These are phyloP conservation scores for Henicopernis longicauda DNA, from an alignment of 2,113 vertebrate species.

Conservation along the genomic window DNA sequence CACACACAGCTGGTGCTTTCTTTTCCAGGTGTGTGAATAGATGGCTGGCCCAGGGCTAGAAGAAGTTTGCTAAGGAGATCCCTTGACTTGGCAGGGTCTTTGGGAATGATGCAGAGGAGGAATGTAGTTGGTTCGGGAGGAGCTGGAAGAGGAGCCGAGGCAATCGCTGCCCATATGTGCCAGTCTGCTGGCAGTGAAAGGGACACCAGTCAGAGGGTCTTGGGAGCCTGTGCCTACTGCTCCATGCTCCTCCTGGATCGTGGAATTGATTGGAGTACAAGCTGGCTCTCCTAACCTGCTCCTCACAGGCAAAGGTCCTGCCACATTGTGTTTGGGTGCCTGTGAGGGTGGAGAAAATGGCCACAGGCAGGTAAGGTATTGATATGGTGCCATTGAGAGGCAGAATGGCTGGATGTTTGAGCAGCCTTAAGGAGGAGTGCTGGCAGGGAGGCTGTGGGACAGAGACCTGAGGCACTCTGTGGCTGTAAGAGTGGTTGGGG, in stretches of 20 bases:
- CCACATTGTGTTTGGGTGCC: background rate
- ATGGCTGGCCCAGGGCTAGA: background rate
- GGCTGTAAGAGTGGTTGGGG: background rate
- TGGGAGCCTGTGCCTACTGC: background rate
- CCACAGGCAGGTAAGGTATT: background rate
- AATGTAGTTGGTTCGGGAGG: background rate
- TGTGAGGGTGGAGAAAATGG: background rate
- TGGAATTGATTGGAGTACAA: background rate
- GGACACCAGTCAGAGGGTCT: background rate
- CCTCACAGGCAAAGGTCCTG: background rate
- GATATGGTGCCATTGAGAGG: fast-evolving
- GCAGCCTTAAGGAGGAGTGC: background rate
- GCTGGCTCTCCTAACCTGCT: background rate
- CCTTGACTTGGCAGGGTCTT: background rate
- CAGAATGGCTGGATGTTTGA: fast-evolving
- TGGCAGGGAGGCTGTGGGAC: background rate
- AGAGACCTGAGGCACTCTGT: background rate
- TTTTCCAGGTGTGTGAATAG: background rate
- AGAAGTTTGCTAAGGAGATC: background rate
- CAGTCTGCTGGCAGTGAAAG: background rate
- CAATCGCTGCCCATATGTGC: fast-evolving
- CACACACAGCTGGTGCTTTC: background rate
- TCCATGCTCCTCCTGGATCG: fast-evolving
- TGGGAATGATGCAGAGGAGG: background rate
- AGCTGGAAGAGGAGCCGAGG: background rate